phyloP scores from a whole-genome alignment of 1,140 invertebrate species.

The Tetramorium parvispinum region DNA sequence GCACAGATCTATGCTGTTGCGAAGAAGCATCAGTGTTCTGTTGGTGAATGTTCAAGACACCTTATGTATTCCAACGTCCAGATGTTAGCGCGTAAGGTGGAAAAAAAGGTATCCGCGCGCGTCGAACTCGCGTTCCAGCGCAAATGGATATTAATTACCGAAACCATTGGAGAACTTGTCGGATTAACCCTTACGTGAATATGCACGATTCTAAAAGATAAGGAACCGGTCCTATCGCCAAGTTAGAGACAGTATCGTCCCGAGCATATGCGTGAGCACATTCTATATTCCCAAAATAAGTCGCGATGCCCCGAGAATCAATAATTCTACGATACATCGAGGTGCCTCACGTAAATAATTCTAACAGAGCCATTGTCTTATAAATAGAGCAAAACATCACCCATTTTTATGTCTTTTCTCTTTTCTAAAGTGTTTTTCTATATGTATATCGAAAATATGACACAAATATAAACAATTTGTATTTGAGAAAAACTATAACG shows the following conservation, averaged over 20 bases:
- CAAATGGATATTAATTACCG: slow-evolving; percentile 56
- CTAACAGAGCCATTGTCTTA: not conserved
- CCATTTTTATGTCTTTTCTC: not conserved
- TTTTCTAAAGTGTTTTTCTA: not conserved
- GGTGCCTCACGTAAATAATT: not conserved
- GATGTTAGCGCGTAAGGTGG: slow-evolving; percentile 19
- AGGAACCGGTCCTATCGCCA: slow-evolving; percentile 18
- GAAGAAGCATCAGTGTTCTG: not conserved
- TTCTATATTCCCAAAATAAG: slow-evolving; percentile 2
- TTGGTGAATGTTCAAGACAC: slow-evolving; percentile 3
- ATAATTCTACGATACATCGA: not conserved
- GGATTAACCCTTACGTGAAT: slow-evolving; percentile 49
- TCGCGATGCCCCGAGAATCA: not conserved
- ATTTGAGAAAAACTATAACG: not conserved
- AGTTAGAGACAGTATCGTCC: not conserved
- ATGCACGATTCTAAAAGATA: slow-evolving; percentile 31
- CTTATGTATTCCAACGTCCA: slow-evolving; percentile 1
- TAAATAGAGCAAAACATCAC: not conserved
- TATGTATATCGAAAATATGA: not conserved
- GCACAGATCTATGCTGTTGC: not conserved
- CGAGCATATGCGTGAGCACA: not conserved
- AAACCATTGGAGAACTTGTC: slow-evolving; percentile 39
- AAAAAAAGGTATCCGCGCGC: slow-evolving; percentile 12
- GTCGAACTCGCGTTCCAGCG: slow-evolving; percentile 35
- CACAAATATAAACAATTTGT: not conserved